phyloP scores from a whole-genome alignment of 2,888 invertebrate species.

The Hydriomena furcata region DNA sequence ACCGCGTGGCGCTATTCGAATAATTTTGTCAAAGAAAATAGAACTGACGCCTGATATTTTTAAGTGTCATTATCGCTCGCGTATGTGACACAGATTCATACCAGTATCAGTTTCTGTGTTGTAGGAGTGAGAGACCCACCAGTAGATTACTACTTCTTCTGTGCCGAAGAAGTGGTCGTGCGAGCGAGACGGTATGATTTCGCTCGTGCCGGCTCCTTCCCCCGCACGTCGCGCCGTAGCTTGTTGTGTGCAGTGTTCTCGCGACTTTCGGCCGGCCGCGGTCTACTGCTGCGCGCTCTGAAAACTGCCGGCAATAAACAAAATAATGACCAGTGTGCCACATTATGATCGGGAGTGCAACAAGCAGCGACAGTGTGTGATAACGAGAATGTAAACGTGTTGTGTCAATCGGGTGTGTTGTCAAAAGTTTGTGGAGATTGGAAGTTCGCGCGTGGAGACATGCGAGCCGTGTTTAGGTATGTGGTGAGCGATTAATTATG shows the following conservation, averaged over 20 bases:
- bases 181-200: conserved; percentile 50
- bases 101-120: background rate
- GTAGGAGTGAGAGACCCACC: conserved; percentile 14
- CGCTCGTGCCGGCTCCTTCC: conserved; percentile 64
- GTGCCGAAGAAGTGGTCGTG: conserved; percentile 45
- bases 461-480: conserved; percentile 79
- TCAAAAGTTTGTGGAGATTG: conserved; percentile 63
- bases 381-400: conserved; percentile 76
- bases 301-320: conserved; percentile 77
- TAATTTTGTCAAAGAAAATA: background rate
- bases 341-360: conserved; percentile 78
- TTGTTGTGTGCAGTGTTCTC: conserved; percentile 65
- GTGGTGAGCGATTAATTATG: conserved; percentile 77
- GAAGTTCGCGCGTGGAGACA: conserved; percentile 67
- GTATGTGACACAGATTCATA: background rate
- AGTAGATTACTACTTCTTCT: conserved; percentile 17
- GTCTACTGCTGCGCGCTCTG: conserved; percentile 53
- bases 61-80: conserved; percentile 1
- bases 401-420: conserved; percentile 71
- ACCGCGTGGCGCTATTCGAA: background rate
- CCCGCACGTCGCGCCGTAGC: conserved; percentile 71
- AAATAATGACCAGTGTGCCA: conserved; percentile 77
- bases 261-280: conserved; percentile 65
- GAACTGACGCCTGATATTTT: background rate
- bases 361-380: conserved; percentile 79